A percentile compares a stretch with the other conserved stretches of the same genome.
Conservation (phyloP, 2,888 invertebrate genomes). For the Xestia xanthographa region DNA sequence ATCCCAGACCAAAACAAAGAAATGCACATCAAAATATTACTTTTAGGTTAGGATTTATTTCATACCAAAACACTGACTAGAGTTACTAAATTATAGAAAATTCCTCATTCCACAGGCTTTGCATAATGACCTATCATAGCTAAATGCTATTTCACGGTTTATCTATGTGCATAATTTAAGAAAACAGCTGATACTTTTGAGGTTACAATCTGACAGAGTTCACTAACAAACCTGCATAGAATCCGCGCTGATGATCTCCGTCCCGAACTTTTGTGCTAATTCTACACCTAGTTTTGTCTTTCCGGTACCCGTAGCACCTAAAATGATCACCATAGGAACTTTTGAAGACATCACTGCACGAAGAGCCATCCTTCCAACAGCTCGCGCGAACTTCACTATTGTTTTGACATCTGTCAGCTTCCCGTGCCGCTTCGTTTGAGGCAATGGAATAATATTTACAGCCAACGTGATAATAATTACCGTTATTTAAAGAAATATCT, state of each 20-base stretch:
- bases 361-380: constrained; percentile 81
- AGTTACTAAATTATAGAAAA: not conserved
- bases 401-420: constrained; percentile 72
- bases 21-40: constrained; percentile 6
- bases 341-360: constrained; percentile 82
- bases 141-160: not conserved
- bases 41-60: constrained; percentile 54
- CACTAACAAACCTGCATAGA: constrained; percentile 97
- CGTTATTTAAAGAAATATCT: constrained; percentile 43
- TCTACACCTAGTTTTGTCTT: constrained; percentile 99
- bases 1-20: not conserved
- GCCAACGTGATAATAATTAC: constrained; percentile 37
- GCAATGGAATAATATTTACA: constrained; percentile 49
- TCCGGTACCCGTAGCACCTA: constrained; percentile 99
- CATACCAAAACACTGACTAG: constrained; percentile 9
- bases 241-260: constrained; percentile 99
- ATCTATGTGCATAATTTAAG: not conserved
- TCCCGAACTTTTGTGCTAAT: constrained; percentile 95
- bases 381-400: constrained; percentile 86
- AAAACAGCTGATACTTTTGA: constrained; percentile 67
- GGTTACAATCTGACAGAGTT: constrained; percentile 75
- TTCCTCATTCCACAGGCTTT: not conserved
- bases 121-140: not conserved
- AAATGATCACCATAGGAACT: constrained; percentile 95
- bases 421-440: constrained; percentile 27